Evolutionary conservation across 2,888 invertebrate species (phyloP).

Genomic region (Xanthia icteritia): DNA sequence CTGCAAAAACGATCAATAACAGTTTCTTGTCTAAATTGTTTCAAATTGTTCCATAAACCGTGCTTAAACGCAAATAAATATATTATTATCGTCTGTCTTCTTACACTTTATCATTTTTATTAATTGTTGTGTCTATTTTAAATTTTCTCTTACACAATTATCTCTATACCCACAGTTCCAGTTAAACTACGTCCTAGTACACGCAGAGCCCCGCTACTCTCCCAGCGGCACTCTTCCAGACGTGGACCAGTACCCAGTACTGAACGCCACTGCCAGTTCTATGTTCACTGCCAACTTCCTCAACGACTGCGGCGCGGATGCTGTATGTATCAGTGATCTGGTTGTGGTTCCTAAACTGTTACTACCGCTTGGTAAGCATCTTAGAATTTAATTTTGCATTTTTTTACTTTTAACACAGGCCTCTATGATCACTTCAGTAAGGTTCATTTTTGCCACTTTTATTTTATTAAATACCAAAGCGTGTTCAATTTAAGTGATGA

Average conservation of each 20-base stretch:
- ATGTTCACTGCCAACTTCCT: slow-evolving; percentile 96
- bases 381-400: background rate
- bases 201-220: slow-evolving; percentile 91
- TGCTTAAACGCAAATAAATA: too few relatives aligned
- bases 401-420: background rate
- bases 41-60: too few relatives aligned
- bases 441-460: too few relatives aligned
- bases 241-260: slow-evolving; percentile 95
- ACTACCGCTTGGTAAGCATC: slow-evolving; percentile 88
- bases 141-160: background rate
- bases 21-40: too few relatives aligned
- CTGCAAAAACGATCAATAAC: background rate
- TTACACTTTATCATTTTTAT: background rate
- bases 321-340: slow-evolving; percentile 96
- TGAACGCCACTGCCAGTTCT: slow-evolving; percentile 96
- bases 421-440: background rate
- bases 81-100: too few relatives aligned
- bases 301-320: slow-evolving; percentile 97
- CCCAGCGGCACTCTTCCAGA: slow-evolving; percentile 91
- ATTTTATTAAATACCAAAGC: too few relatives aligned
- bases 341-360: slow-evolving; percentile 91
- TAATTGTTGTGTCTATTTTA: background rate
- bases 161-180: slow-evolving; percentile 91
- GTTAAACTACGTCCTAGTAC: slow-evolving; percentile 95
- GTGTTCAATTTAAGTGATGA: background rate